Conservation (phyloP, 92 coral and sea anemone genomes). For the Umimayanthus chanpuru region DNA sequence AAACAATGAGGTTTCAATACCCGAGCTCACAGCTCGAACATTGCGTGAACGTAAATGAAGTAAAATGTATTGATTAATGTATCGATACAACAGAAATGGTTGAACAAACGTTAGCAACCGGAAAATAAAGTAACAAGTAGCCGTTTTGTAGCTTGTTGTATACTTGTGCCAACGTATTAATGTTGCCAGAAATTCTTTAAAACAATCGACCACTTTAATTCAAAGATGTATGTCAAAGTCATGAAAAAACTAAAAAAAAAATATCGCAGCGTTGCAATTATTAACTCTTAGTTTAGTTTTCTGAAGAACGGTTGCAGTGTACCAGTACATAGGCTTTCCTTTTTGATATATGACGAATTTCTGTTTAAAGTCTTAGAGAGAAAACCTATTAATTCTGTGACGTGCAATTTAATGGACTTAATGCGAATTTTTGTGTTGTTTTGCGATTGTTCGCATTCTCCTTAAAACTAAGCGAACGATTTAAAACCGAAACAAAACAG, state of each 20-base stretch:
- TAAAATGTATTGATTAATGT: background rate
- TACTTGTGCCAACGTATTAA: background rate
- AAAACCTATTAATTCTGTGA: too few relatives aligned
- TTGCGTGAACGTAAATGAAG: background rate
- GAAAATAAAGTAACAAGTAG: background rate
- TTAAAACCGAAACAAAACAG: background rate
- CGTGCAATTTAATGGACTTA: too few relatives aligned
- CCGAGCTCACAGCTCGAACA: background rate
- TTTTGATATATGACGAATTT: background rate
- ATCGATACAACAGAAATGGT: background rate
- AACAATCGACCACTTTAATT: background rate
- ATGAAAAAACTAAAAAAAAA: too few relatives aligned
- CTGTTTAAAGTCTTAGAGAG: background rate
- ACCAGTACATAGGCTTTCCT: background rate
- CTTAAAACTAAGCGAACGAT: background rate
- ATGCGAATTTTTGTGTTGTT: background rate
- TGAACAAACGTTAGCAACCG: background rate
- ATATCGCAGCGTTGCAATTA: too few relatives aligned
- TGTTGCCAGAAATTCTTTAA: background rate
- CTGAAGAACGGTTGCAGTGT: too few relatives aligned
- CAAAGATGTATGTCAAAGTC: background rate
- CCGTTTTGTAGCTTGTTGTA: background rate
- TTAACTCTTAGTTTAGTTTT: too few relatives aligned
- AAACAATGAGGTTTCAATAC: background rate
- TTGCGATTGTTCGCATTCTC: background rate